These are phyloP conservation scores for Monarcha castaneiventris DNA, from an alignment of 2,113 vertebrate species.

Conservation along the genomic window DNA sequence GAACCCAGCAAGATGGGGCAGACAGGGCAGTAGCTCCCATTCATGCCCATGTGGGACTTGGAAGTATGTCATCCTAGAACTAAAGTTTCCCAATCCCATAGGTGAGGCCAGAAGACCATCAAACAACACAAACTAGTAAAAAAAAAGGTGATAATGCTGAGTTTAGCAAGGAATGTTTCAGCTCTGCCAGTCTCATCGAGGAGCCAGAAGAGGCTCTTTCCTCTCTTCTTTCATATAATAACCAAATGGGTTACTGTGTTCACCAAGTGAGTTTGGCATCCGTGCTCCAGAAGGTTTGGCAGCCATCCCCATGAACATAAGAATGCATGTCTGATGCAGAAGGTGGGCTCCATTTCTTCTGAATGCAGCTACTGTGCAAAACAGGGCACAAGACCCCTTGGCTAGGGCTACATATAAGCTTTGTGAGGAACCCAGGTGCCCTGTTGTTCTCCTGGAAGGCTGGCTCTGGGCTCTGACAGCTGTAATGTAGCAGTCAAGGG, in stretches of 20 bases:
- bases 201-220: neutral
- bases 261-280: neutral
- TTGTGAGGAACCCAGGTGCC: neutral
- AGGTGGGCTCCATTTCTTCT: neutral
- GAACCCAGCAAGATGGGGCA: neutral
- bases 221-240: neutral
- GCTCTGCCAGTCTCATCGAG: neutral
- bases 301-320: neutral
- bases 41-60: neutral
- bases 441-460: neutral
- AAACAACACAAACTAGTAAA: neutral
- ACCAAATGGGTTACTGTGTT: neutral
- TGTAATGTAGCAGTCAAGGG: rapidly evolving
- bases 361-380: neutral
- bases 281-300: neutral
- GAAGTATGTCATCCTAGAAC: neutral
- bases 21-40: neutral
- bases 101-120: neutral
- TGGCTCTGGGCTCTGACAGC: neutral
- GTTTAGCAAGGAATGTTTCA: neutral
- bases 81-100: neutral
- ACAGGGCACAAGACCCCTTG: neutral
- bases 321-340: neutral
- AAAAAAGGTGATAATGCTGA: neutral
- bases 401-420: neutral